Evolutionary conservation across 2,888 invertebrate genomes (phyloP), one percentile per base, ranked within the genome.

Genomic region (Trachelus troglodyta): DNA sequence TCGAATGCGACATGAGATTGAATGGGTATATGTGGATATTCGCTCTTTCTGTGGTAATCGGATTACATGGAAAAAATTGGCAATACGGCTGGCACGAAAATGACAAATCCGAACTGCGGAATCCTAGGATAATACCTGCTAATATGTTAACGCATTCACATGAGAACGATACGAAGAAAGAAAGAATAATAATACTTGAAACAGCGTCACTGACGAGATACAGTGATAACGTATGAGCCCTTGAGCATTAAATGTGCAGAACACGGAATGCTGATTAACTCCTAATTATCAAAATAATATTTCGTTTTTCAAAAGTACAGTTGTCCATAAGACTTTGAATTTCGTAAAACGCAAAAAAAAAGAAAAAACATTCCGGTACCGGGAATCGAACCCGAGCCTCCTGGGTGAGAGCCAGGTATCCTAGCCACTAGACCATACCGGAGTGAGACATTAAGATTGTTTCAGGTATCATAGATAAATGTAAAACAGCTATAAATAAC

Each of bases 351-450:
- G 56, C 23, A 56, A 15, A 9, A 23, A 56, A 56, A 56, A 40
- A 40, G 23, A 9, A 71, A 71, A 71, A 34, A 31, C 9, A 84
- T 93, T 93, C 34, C 71, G 34, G 34, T 71, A 71, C 71, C 71
- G 71, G 71, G 93, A 93, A 93, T 93, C 93, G 93, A 94, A 93
- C 93, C 93, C 93, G 93, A 93, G 93, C 93, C 93, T 93, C 93
- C 93, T 93, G 93, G 93, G 93, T 93, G 93, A 93, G 91, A 93
- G 93, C 93, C 93, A 93, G 93, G 92, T 93, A 93, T 93, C 93
- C 93, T 93, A 93, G 92, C 93, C 93, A 93, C 93, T 93, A 93
- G 93, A 93, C 93, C 92, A 93, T 93, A 93, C 91, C 56, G 56
- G 56, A 40, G 4, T 40, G 40, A 40, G 40, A 40, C 23, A 40